Percentiles rank a stretch among this genome's conserved stretches.
These are phyloP conservation scores for Hestina assimilis DNA, from an alignment of 1,140 invertebrate species.

Conservation along the genomic window DNA sequence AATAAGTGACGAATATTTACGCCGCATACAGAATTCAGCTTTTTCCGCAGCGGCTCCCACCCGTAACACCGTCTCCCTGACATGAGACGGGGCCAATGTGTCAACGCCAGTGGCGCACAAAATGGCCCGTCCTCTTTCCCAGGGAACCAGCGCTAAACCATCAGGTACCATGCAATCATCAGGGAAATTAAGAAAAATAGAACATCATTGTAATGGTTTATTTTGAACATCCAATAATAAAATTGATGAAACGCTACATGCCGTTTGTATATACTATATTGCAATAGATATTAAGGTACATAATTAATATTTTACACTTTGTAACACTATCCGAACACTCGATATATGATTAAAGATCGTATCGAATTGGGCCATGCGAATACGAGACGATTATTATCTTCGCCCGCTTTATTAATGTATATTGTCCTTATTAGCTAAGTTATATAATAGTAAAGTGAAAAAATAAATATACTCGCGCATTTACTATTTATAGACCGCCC, in stretches of 20 bases:
- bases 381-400: neutral
- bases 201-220: constrained; percentile 33
- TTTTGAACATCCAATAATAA: constrained; percentile 50
- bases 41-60: too few relatives aligned
- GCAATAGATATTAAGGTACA: constrained; percentile 27
- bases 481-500: too few relatives aligned
- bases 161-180: too few relatives aligned
- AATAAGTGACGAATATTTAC: too few relatives aligned
- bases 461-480: too few relatives aligned
- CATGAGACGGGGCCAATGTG: too few relatives aligned
- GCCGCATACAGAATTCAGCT: too few relatives aligned
- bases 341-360: constrained; percentile 3
- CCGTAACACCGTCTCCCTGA: too few relatives aligned
- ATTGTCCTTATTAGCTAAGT: neutral
- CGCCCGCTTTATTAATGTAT: neutral
- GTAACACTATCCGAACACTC: constrained; percentile 9
- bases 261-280: constrained; percentile 27
- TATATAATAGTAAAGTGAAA: neutral
- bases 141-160: too few relatives aligned
- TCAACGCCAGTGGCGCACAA: too few relatives aligned
- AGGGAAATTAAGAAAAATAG: too few relatives aligned
- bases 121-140: too few relatives aligned
- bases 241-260: constrained; percentile 44
- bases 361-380: neutral
- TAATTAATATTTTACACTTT: constrained; percentile 12